Evolutionary conservation across 1,140 invertebrate genomes (phyloP), one percentile per base, ranked within the genome.

Genomic region (Plectrocnemia conspersa): DNA sequence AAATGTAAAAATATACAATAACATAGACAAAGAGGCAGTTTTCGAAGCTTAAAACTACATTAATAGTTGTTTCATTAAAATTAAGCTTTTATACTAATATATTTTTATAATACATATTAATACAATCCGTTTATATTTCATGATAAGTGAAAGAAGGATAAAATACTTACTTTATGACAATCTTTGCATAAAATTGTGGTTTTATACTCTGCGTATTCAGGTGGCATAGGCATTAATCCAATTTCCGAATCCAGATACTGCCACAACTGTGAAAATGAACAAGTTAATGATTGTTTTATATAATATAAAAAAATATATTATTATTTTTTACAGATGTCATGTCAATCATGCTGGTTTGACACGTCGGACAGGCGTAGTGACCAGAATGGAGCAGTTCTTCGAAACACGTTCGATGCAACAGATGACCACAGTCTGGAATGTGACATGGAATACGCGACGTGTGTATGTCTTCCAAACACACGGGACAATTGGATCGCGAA

Each of bases 391-490:
- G 68, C 54, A 91, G 70, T 63, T 89, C 82, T 64, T 89, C 83
- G 66, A 89, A 90, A 70, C 88, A 91, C 5, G 82, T 83, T 48
- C 83, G 79, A 69, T 92, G 90, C 58, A 92, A 72, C 48, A 92
- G 71, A 76, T 93, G 90, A 0, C 89, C 88, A 71, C 90, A 93
- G 61, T 83, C 79, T 2, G 89, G 89, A 70, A 93, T 89, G 71
- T 90, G 86, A 69, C 88, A 89, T 18, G 85, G 84, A 65, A 88
- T 89, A 35, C 89, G 78, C 35, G 89, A 91, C 13, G 90, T 91
- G 69, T 93, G 90, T 63, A 93, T 89, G 69, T 92, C 86, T 63
- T 92, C 88, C 46, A 91, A 66, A 62, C 90, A 93, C 23, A 93
- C 87, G 1, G 90, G 86, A 69, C 90, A 93, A 73, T 91, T 89